Conservation (phyloP, 1,140 invertebrate species). For the Musca vetustissima region DNA sequence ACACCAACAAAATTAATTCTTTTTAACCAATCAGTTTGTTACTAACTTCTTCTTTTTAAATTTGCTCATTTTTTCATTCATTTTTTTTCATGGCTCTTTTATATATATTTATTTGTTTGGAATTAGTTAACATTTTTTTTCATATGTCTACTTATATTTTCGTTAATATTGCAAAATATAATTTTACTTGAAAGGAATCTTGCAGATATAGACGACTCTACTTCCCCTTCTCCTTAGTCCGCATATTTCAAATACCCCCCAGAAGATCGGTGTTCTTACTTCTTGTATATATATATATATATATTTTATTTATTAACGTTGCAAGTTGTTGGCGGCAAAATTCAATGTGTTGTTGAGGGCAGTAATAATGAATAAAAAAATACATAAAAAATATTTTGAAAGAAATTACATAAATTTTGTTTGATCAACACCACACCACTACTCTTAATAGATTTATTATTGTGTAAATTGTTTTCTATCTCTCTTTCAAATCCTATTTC, state of each 20-base stretch:
- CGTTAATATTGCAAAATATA: conserved; percentile 8
- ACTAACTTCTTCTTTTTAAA: conserved; percentile 13
- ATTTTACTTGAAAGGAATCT: conserved; percentile 14
- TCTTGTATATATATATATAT: too few species aligned
- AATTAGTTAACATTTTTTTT: background rate
- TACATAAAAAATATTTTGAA: too few species aligned
- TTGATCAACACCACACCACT: conserved; percentile 5
- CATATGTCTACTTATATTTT: background rate
- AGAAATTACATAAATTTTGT: conserved; percentile 24
- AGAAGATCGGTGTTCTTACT: too few species aligned
- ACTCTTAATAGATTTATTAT: background rate
- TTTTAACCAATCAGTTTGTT: background rate
- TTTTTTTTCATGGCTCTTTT: background rate
- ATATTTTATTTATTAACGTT: too few species aligned
- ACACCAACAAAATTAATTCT: background rate
- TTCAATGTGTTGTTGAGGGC: background rate
- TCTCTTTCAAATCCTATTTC: background rate
- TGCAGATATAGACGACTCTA: background rate
- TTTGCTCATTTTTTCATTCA: background rate
- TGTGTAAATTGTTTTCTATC: background rate
- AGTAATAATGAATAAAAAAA: background rate
- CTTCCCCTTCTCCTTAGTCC: too few species aligned
- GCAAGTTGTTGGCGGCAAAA: background rate
- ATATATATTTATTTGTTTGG: background rate
- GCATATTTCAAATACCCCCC: too few species aligned